Percentiles rank a stretch among this genome's conserved stretches.
Evolutionary conservation across 2,888 invertebrate species (phyloP).

Genomic region (Agonopterix subpropinquella): DNA sequence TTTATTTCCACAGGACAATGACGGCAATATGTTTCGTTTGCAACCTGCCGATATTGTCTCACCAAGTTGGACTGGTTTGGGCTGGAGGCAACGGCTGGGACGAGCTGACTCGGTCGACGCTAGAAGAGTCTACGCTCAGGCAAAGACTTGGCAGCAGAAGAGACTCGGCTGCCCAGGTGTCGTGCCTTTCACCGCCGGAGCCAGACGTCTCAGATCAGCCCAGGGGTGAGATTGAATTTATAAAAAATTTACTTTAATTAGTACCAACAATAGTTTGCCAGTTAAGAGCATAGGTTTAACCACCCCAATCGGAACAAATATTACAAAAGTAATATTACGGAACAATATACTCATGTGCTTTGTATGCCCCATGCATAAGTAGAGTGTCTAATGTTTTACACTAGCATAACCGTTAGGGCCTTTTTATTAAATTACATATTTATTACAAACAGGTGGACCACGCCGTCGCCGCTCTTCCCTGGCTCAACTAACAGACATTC

Average conservation of each 20-base stretch:
- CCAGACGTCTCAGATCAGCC: slow-evolving; percentile 79
- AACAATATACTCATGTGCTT: too few species aligned
- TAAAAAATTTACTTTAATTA: too few species aligned
- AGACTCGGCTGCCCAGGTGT: slow-evolving; percentile 94
- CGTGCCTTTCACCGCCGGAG: slow-evolving; percentile 88
- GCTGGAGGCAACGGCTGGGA: slow-evolving; percentile 96
- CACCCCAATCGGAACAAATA: too few species aligned
- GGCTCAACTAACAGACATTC: slow-evolving; percentile 91
- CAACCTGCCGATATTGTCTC: slow-evolving; percentile 95
- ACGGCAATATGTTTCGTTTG: slow-evolving; percentile 97
- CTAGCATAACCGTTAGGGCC: too few species aligned
- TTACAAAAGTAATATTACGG: too few species aligned
- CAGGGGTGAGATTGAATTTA: slow-evolving; percentile 38
- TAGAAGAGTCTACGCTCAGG: slow-evolving; percentile 89
- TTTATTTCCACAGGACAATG: slow-evolving; percentile 83
- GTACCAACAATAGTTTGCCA: too few species aligned
- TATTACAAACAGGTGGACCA: slow-evolving; percentile 61
- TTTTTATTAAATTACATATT: too few species aligned
- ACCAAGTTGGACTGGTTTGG: slow-evolving; percentile 96
- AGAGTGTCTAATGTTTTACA: too few species aligned
- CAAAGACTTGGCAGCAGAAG: slow-evolving; percentile 90
- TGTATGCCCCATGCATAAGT: too few species aligned
- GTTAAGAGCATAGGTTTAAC: too few species aligned
- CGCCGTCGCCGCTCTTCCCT: slow-evolving; percentile 89
- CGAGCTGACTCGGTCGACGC: slow-evolving; percentile 90